Base-by-base conservation (phyloP, 2,113 vertebrate species). In the Microcebus lehilahytsara region DNA sequence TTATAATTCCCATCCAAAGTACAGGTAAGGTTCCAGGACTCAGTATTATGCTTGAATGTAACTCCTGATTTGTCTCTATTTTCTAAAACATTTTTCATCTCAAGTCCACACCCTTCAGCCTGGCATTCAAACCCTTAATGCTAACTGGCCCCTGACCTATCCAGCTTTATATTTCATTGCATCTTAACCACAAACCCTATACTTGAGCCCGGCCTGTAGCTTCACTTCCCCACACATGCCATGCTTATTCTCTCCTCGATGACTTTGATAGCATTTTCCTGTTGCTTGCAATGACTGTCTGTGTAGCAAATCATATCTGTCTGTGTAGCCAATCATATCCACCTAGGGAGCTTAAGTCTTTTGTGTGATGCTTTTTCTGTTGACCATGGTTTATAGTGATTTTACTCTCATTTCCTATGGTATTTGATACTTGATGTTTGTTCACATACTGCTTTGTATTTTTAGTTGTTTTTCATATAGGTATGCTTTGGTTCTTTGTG, bases 1-100 rank as follows among this genome's bases (percentile, higher is more conserved):
- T 92, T 98, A 98, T 97, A 98, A 99, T 94, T 98, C 99, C 27
- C 98, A 98, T 87, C 93, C 98, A 89, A 98, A 98, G 30, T 98
- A 98, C 97, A 98, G 98, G 99, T 99, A 89, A 87, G 93, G 5
- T 62, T 93, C 34, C 22, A 71, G 30, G 85, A 71, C 51, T 88
- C 58, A 66, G 1, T 91, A 85, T 75, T 95, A 40, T 90, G 19
- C 40, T 77, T 80, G n/a, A 72, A 22, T 12, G 37, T 81, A 58
- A 85, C 30, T 77, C 30, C 27, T 79, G 27, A 95, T 83, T 64
- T 94, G 42, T 89, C 49, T 93, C 71, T 80, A 17, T 83, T 30
- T 93, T 93, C 51, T 53, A 71, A 96, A 84, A 56, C 32, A 80
- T 30, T 87, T 86, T 92, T 79, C 12, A 77, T 66, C 30, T 92